A percentile compares a stretch with the other conserved stretches of the same genome.
Conservation (phyloP, 2,113 vertebrate species). For the Gallinago undulata region DNA sequence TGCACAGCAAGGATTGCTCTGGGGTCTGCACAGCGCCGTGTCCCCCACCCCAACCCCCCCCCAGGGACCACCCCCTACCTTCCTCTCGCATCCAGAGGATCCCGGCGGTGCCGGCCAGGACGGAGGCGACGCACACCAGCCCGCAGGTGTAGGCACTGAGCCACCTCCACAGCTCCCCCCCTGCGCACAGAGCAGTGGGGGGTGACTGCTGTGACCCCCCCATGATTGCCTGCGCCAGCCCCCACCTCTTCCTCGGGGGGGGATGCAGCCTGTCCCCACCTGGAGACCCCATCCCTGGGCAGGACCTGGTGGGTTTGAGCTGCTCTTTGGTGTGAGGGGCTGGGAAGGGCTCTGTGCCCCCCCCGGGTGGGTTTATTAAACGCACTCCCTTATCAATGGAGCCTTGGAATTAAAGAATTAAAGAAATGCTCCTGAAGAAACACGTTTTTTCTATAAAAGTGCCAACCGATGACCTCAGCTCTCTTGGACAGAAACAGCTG, state of each 20-base stretch:
- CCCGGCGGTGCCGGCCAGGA: background rate
- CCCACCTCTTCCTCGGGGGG: background rate
- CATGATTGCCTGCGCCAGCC: rapidly evolving
- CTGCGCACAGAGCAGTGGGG: background rate
- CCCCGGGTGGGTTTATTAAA: rapidly evolving
- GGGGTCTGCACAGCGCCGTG: background rate
- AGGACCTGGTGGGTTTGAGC: background rate
- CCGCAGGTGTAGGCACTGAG: conserved; percentile 48
- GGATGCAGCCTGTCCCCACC: rapidly evolving
- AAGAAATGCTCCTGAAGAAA: background rate
- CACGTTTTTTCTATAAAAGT: background rate
- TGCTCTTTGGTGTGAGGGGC: rapidly evolving
- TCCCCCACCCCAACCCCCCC: rapidly evolving
- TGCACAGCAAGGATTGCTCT: background rate
- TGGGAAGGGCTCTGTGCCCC: background rate
- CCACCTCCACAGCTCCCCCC: conserved; percentile 60
- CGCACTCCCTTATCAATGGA: background rate
- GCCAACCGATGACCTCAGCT: background rate
- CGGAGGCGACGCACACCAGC: background rate
- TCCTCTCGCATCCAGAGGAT: conserved; percentile 53
- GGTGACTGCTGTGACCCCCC: background rate
- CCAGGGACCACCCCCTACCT: background rate
- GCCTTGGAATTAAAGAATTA: background rate
- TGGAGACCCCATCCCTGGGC: background rate
- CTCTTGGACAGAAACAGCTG: background rate